Evolutionary conservation across 2,113 vertebrate species (phyloP).

Genomic region (Callorhinus ursinus): DNA sequence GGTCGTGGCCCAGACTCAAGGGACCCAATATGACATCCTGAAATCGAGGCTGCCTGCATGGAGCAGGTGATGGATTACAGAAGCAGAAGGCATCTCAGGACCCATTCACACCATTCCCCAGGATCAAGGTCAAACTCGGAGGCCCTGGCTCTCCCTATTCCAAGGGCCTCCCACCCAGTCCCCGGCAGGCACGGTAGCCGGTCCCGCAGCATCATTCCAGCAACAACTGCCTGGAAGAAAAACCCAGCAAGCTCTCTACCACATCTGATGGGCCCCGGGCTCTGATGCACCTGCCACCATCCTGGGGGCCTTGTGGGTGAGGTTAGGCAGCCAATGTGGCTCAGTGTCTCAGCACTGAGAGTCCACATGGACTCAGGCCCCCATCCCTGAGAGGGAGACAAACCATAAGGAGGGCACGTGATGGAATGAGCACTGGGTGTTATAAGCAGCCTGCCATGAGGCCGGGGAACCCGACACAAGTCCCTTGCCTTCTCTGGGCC

Average conservation of each 20-base stretch:
- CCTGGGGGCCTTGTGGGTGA: rapidly evolving
- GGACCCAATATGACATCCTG: not conserved
- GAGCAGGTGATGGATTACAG: not conserved
- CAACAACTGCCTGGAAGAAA: not conserved
- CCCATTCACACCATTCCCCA: not conserved
- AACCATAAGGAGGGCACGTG: not conserved
- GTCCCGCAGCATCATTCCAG: rapidly evolving
- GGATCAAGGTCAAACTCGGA: not conserved
- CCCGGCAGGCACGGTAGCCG: no score
- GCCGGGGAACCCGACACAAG: not conserved
- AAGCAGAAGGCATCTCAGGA: not conserved
- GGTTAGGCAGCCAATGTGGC: no score
- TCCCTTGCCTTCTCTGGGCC: not conserved
- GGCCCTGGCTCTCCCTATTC: not conserved
- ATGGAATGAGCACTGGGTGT: not conserved
- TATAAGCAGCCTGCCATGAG: not conserved
- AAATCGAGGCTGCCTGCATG: not conserved
- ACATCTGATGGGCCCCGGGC: not conserved
- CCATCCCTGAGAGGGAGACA: not conserved
- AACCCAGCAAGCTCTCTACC: not conserved
- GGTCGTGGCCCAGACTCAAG: not conserved
- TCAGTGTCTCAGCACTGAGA: rapidly evolving
- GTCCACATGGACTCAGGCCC: rapidly evolving
- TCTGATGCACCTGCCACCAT: not conserved
- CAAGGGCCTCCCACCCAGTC: not conserved